Evolutionary conservation across 2,797 vertebrate species (phyloP).

Genomic region (Pseudotriccus pelzelni): DNA sequence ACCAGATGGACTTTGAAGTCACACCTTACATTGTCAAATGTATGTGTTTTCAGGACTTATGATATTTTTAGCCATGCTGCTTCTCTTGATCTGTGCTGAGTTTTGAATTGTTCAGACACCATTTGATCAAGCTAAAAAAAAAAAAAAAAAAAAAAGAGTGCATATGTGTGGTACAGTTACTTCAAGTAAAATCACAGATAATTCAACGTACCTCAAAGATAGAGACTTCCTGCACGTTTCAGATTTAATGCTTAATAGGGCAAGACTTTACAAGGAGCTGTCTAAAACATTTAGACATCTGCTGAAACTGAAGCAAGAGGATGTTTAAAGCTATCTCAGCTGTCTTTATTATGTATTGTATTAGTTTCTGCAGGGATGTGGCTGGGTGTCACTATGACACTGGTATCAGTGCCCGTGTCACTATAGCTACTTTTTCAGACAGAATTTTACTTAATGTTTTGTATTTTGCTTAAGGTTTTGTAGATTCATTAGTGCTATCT

Average conservation of each 20-base stretch:
- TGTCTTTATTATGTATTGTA: background rate
- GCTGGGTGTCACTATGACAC: background rate
- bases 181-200: background rate
- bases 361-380: background rate
- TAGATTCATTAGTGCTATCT: background rate
- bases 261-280: fast-evolving
- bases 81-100: background rate
- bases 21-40: background rate
- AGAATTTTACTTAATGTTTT: background rate
- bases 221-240: background rate
- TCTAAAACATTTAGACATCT: background rate
- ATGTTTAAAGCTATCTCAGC: background rate
- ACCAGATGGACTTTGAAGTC: slow-evolving; percentile 26
- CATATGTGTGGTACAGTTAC: background rate
- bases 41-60: background rate
- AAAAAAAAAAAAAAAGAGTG: background rate
- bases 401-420: background rate
- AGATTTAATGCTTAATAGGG: background rate
- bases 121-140: background rate
- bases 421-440: background rate
- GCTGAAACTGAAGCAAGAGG: background rate
- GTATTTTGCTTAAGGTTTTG: background rate
- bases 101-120: background rate
- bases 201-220: background rate
- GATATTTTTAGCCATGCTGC: slow-evolving; percentile 7